These are phyloP conservation scores for Lepidurus apus DNA, from an alignment of 1,140 invertebrate species.

Conservation along the genomic window DNA sequence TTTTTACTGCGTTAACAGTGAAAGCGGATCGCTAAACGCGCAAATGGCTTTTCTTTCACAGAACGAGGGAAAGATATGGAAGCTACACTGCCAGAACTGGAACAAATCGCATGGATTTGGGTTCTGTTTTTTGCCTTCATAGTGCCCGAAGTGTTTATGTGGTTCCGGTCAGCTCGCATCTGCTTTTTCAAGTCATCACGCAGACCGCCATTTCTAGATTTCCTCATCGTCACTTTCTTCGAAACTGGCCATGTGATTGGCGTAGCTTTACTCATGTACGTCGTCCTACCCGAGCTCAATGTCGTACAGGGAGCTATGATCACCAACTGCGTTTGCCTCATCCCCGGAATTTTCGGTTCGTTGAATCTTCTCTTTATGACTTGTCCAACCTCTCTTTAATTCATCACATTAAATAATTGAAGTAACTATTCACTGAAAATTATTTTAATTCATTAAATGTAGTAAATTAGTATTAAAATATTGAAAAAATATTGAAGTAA, in stretches of 20 bases:
- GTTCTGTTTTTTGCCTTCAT: conserved; percentile 78
- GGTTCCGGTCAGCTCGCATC: conserved; percentile 76
- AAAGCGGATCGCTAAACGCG: not conserved
- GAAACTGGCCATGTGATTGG: conserved; percentile 84
- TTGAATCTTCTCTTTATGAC: conserved; percentile 2
- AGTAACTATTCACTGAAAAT: not conserved
- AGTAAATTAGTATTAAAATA: too few species aligned
- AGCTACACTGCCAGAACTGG: conserved; percentile 67
- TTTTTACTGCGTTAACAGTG: not conserved
- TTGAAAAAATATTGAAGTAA: too few species aligned
- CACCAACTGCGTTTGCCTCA: conserved; percentile 85
- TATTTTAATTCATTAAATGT: not conserved
- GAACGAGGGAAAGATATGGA: conserved; percentile 75
- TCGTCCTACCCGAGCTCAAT: conserved; percentile 82
- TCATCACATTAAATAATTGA: not conserved
- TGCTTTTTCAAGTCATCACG: conserved; percentile 84
- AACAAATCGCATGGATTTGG: conserved; percentile 89
- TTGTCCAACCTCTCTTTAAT: not conserved
- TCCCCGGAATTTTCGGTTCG: conserved; percentile 70
- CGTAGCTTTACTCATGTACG: conserved; percentile 73
- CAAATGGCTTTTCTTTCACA: conserved; percentile 45
- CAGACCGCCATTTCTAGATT: conserved; percentile 56
- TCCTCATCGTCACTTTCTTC: conserved; percentile 66
- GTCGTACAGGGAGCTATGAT: conserved; percentile 88
- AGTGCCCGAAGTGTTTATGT: conserved; percentile 77